These are phyloP conservation scores for Eptesicus fuscus DNA, from an alignment of 2,113 vertebrate species.

Conservation along the genomic window DNA sequence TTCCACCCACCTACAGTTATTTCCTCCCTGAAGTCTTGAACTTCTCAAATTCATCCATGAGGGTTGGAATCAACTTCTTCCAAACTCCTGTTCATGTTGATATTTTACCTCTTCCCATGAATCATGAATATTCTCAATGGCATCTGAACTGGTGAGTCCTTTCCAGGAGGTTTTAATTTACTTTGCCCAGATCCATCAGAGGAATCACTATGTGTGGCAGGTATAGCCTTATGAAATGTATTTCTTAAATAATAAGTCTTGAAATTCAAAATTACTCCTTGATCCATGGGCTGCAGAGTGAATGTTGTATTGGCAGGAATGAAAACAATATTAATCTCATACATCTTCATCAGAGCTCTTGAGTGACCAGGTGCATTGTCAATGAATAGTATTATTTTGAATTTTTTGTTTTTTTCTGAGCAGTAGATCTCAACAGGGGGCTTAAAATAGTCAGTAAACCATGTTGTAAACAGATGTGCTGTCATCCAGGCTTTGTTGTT, in stretches of 20 bases:
- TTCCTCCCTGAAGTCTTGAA: neutral
- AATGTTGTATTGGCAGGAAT: neutral
- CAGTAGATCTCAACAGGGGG: neutral
- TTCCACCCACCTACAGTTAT: neutral
- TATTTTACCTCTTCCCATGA: neutral
- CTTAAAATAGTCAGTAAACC: neutral
- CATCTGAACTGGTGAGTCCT: neutral
- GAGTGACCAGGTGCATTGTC: neutral
- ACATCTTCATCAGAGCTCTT: neutral
- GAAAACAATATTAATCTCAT: neutral
- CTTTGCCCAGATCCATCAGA: neutral
- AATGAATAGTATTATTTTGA: neutral
- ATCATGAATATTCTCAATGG: neutral
- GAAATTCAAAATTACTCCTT: neutral
- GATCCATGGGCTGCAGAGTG: neutral
- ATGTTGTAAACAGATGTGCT: slow-evolving; percentile 1
- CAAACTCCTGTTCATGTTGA: neutral
- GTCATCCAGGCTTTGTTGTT: neutral
- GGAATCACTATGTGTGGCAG: neutral
- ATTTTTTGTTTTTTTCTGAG: neutral
- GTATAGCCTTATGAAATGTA: neutral
- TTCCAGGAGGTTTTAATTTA: neutral
- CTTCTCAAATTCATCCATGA: neutral
- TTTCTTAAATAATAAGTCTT: neutral
- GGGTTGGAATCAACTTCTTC: neutral